phyloP scores from a whole-genome alignment of 2,113 vertebrate species.

The Serinus canaria region DNA sequence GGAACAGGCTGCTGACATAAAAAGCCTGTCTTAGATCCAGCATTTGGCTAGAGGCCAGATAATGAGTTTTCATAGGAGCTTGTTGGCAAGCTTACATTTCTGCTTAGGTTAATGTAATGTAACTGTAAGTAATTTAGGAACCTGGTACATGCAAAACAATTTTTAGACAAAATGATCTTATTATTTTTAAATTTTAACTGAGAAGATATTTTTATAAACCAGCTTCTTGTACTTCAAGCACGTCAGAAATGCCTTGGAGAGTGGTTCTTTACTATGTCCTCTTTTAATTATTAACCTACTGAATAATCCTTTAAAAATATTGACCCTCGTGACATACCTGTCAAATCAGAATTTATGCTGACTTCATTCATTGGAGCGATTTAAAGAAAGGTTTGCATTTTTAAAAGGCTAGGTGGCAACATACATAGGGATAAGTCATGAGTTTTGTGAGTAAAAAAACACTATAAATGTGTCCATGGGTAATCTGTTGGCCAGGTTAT shows the following conservation, averaged over 20 bases:
- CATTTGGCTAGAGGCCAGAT: background rate
- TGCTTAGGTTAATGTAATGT: conserved; percentile 33
- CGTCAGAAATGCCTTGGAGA: background rate
- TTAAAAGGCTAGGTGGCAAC: background rate
- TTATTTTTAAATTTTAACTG: background rate
- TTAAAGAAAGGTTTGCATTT: background rate
- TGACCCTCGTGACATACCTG: background rate
- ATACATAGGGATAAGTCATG: background rate
- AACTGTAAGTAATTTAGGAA: conserved; percentile 34
- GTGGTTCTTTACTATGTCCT: background rate
- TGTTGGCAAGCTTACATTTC: conserved; percentile 45
- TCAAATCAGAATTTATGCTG: background rate
- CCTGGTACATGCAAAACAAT: background rate
- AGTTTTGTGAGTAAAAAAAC: background rate
- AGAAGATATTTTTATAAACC: background rate
- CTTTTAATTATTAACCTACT: background rate
- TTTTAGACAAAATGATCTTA: background rate
- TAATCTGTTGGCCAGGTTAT: background rate
- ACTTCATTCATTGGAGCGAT: background rate
- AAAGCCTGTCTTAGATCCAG: background rate
- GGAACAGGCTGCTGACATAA: conserved; percentile 15
- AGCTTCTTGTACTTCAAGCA: background rate
- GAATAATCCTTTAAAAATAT: background rate
- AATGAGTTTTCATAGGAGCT: conserved; percentile 6
- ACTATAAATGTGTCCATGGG: fast-evolving